A percentile compares a stretch with the other conserved stretches of the same genome.
Evolutionary conservation across 2,888 invertebrate species (phyloP).

Genomic region (Drosophila fulvimacula): DNA sequence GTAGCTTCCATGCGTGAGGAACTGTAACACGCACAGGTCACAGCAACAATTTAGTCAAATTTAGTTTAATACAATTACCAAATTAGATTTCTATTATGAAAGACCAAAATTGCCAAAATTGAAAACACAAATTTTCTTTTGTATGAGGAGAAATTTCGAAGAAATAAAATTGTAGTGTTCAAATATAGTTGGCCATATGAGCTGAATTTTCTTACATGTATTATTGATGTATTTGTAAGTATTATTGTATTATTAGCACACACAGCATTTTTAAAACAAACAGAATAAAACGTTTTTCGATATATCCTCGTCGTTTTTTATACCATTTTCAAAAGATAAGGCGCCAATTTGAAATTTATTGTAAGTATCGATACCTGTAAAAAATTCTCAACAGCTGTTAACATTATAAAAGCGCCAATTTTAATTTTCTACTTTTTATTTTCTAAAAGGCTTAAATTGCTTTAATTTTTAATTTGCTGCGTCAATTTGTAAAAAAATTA

Average conservation of each 20-base stretch:
- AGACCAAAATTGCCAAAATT: constrained; percentile 43
- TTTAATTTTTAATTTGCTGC: neutral
- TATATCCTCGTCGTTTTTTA: neutral
- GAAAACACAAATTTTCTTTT: neutral
- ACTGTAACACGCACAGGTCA: constrained; percentile 44
- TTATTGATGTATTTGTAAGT: neutral
- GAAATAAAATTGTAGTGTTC: constrained; percentile 1
- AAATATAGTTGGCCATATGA: neutral
- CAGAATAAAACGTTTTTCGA: neutral
- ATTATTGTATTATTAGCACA: too few species aligned
- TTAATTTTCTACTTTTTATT: neutral
- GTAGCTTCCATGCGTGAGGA: constrained; percentile 24
- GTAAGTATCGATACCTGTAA: neutral
- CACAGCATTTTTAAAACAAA: neutral
- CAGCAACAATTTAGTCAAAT: constrained; percentile 36
- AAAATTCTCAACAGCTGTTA: neutral
- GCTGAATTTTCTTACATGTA: neutral
- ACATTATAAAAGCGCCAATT: neutral
- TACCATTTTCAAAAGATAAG: neutral
- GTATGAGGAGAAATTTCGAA: neutral
- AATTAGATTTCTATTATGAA: constrained; percentile 24
- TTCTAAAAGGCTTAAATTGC: neutral
- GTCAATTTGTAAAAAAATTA: neutral
- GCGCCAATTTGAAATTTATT: neutral
- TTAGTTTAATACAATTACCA: constrained; percentile 31